Evolutionary conservation across 2,113 vertebrate genomes (phyloP).

Genomic region (Heterocephalus glaber): DNA sequence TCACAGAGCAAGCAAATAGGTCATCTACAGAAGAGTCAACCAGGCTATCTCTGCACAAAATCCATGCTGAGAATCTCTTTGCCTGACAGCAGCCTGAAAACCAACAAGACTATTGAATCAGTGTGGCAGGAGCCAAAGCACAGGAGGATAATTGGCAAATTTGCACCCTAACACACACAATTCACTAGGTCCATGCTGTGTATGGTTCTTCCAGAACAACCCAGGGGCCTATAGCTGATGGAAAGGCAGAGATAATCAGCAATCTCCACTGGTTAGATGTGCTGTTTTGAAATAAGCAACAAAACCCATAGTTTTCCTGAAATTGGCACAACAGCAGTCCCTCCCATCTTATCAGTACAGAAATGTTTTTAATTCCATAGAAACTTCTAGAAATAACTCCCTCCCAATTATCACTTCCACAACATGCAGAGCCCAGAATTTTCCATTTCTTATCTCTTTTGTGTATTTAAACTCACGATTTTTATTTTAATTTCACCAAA

Average conservation of each 20-base stretch:
- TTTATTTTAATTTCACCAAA: conserved; percentile 67
- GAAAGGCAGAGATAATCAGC: background rate
- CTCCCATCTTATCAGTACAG: background rate
- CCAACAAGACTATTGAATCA: background rate
- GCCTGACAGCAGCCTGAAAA: background rate
- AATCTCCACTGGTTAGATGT: background rate
- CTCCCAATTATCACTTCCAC: conserved; percentile 35
- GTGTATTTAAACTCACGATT: conserved; percentile 47
- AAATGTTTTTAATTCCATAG: background rate
- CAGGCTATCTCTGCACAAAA: background rate
- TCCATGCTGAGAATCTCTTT: background rate
- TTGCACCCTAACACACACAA: background rate
- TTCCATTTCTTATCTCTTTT: conserved; percentile 34
- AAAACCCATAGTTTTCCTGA: background rate
- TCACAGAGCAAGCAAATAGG: background rate
- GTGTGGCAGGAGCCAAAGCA: background rate
- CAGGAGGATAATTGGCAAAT: background rate
- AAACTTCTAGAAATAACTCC: conserved; percentile 48
- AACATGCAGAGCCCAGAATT: background rate
- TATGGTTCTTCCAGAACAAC: background rate
- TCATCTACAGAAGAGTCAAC: background rate
- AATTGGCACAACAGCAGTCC: background rate
- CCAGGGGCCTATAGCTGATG: background rate
- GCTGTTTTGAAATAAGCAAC: background rate
- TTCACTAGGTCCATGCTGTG: no score